These are phyloP conservation scores for Staurois parvus DNA, from an alignment of 2,797 vertebrate genomes.

Conservation along the genomic window DNA sequence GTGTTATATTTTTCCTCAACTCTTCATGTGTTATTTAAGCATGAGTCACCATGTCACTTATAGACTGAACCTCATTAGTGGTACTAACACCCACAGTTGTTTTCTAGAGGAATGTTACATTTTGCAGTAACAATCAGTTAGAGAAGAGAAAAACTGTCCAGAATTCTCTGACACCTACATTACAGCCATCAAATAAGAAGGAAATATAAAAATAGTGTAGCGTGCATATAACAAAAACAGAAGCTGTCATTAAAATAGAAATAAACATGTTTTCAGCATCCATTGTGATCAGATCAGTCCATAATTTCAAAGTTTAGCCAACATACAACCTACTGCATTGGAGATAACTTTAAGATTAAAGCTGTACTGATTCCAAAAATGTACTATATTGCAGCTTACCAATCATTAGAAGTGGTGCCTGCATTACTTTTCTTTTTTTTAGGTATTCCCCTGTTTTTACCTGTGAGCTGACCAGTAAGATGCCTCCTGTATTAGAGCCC, in stretches of 20 bases:
- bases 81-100: slow-evolving; percentile 8
- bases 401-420: no score
- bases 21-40: not conserved
- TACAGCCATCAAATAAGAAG: not conserved
- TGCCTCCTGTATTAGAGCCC: no score
- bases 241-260: not conserved
- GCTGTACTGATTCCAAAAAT: no score
- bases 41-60: slow-evolving; percentile 20
- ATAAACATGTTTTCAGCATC: not conserved
- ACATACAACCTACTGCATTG: not conserved
- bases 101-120: not conserved
- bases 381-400: no score
- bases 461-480: no score
- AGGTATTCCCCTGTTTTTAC: no score
- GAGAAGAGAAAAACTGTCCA: slow-evolving; percentile 3
- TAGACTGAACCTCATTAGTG: slow-evolving; percentile 22
- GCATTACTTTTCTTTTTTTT: no score
- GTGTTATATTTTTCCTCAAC: not conserved
- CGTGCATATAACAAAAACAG: not conserved
- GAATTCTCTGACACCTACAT: not conserved
- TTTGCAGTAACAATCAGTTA: slow-evolving; percentile 1
- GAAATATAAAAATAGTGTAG: not conserved
- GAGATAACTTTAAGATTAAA: not conserved
- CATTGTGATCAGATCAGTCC: not conserved
- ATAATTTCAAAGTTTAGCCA: not conserved